Evolutionary conservation across 2,797 vertebrate genomes (phyloP), one percentile per base, ranked within the genome.

Genomic region (Hafferia zeledoni): DNA sequence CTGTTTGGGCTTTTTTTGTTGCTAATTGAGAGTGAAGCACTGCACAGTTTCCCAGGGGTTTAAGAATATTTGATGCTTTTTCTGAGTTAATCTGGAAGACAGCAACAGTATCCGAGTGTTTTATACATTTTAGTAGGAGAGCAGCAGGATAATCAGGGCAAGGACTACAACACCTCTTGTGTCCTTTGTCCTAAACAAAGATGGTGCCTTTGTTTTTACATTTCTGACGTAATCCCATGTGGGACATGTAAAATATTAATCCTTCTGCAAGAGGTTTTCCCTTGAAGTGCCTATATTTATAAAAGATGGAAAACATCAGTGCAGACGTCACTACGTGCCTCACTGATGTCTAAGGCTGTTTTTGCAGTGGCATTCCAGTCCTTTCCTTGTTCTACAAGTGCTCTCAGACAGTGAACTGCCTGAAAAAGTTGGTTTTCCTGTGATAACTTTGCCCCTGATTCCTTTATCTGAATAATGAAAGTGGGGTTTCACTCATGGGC

Each of bases 341-440:
- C 59, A 20, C 59, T 41, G 59, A 41, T 30, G 60, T 31, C 39
- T 31, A 31, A 63, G 9, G 18, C 67, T 80, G 60, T 87, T 70
- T 96, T 96, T 96, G 89, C 91, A 94, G 67, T 90, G 82, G 87
- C 97, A 96, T 92, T 92, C 68, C 59, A 74, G 80, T 57, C 49
- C 35, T 93, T 12, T 78, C 80, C n/a, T 93, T 63, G 15, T 37
- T 68, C 46, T 61, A 68, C 12, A 18, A 85, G 57, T 49, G 31
- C 63, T 82, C 60, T 69, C 22, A 11, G 79, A 69, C 24, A 46
- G 76, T 67, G 56, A 43, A 50, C 56, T 91, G 74, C 69, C 71
- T 91, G 70, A 76, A 74, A 95, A 89, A 65, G 63, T 15, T 35
- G 18, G 5, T 60, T 76, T 91, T 94, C 83, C 56, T 10, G 11